phyloP scores from a whole-genome alignment of 1,140 invertebrate species.

The Pectinophora gossypiella region DNA sequence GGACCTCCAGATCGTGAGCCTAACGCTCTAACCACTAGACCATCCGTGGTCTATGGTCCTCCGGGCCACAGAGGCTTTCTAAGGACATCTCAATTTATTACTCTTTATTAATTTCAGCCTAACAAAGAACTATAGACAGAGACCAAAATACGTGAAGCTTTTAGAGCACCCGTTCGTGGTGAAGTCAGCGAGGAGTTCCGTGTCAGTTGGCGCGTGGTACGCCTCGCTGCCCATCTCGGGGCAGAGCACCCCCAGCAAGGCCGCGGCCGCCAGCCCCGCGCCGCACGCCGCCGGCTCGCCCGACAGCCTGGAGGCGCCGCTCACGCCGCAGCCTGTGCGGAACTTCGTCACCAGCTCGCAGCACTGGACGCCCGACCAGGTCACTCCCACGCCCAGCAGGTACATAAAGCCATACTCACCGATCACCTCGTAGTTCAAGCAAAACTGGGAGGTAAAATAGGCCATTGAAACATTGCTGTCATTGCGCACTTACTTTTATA shows the following conservation, averaged over 20 bases:
- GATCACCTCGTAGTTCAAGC: too few relatives aligned
- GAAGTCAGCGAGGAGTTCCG: constrained; percentile 82
- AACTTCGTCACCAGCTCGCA: constrained; percentile 53
- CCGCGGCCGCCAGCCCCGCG: constrained; percentile 3
- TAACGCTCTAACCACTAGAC: too few relatives aligned
- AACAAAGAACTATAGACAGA: constrained; percentile 93
- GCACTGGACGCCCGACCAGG: constrained; percentile 55
- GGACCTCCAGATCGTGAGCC: too few relatives aligned
- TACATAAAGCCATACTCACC: too few relatives aligned
- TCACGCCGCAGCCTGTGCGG: constrained; percentile 48
- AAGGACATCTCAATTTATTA: too few relatives aligned
- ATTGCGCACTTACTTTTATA: too few relatives aligned
- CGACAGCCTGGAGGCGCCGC: constrained; percentile 36
- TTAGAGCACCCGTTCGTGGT: constrained; percentile 93
- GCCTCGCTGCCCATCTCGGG: constrained; percentile 59
- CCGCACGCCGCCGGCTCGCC: constrained; percentile 8
- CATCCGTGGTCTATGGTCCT: too few relatives aligned
- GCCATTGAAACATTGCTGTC: too few relatives aligned
- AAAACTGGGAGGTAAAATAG: too few relatives aligned
- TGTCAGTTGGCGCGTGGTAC: constrained; percentile 89
- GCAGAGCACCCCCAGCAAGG: constrained; percentile 15
- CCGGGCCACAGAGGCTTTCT: too few relatives aligned
- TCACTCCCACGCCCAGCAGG: constrained; percentile 55
- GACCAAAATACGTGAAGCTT: constrained; percentile 96
- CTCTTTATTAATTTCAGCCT: constrained; percentile 83